These are phyloP conservation scores for Paradisaea rubra DNA, from an alignment of 2,113 vertebrate species.

Conservation along the genomic window DNA sequence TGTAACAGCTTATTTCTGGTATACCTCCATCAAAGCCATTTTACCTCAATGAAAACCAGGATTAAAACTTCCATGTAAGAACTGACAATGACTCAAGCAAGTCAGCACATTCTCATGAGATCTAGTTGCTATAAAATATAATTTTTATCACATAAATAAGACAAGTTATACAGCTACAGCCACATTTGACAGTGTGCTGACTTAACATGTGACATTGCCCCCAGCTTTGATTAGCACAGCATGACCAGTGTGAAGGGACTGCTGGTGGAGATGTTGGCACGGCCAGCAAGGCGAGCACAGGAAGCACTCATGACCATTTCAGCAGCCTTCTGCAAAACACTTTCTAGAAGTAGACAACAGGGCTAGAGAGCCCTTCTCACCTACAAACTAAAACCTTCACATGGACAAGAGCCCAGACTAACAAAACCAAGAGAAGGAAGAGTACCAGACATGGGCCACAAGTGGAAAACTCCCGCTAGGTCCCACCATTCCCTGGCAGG, in stretches of 20 bases:
- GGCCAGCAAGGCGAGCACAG: neutral
- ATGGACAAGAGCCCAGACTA: neutral
- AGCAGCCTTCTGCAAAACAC: neutral
- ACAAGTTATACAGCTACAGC: neutral
- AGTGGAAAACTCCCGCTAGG: neutral
- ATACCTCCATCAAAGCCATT: neutral
- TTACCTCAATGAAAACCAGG: neutral
- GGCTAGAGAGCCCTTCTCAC: neutral
- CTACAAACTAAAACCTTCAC: neutral
- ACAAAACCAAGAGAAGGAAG: neutral
- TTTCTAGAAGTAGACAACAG: neutral
- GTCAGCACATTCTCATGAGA: neutral
- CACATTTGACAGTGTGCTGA: neutral
- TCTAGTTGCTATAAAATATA: neutral
- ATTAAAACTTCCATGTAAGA: neutral
- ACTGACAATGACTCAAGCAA: neutral
- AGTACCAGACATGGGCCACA: neutral
- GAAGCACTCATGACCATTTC: neutral
- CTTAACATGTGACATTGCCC: neutral
- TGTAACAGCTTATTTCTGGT: neutral
- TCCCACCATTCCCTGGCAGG: neutral
- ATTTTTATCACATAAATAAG: neutral
- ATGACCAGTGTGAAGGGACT: neutral
- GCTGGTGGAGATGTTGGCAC: neutral
- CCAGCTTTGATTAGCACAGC: neutral